Evolutionary conservation across 2,888 invertebrate genomes (phyloP), one percentile per base, ranked within the genome.

Genomic region (Tanypteryx hageni): DNA sequence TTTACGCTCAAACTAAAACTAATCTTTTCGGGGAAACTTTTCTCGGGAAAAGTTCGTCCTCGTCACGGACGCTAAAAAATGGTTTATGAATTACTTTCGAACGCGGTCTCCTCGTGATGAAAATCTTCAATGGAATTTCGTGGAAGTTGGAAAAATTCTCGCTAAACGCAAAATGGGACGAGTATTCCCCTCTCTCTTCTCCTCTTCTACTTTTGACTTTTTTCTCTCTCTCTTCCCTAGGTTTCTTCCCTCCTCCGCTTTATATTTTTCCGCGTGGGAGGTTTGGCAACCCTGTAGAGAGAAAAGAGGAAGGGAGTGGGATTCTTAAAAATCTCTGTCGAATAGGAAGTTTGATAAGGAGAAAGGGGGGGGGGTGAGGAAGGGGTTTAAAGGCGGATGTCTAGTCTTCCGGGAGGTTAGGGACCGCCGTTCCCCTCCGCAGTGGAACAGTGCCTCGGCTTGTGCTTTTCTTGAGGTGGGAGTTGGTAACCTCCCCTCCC

Each of bases 311-410:
- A n/a, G n/a, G 68, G 27, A 76, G 76, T 76, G 22, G 14, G 10
- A 3, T 27, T 61, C 10, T 27, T 27, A 76, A 76, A 76, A 76
- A 18, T 76, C 27, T 76, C 13, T 22, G 76, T 10, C 76, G 76
- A 76, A 27, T 76, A 76, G 76, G 76, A 76, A 76, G 76, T 76
- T 5, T 27, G 76, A 76, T 76, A 76, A 76, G 76, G 76, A 9
- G 76, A 22, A 10, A 27, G 10, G 27, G 76, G 76, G 76, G 76
- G 27, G 76, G 13, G 10, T 7, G 68, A 44, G 5, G 5, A 5
- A 5, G 44, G 44, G 44, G 44, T 44, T 44, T 5, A 5, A 68
- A 68, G 76, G 76, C 76, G 76, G 76, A 76, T 76, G 76, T 76
- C 76, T 76, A 27, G 22, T 27, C 76, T 76, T 76, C 76, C 76